Conservation (phyloP, 2,113 vertebrate genomes). For the Melanocharis versteri region DNA sequence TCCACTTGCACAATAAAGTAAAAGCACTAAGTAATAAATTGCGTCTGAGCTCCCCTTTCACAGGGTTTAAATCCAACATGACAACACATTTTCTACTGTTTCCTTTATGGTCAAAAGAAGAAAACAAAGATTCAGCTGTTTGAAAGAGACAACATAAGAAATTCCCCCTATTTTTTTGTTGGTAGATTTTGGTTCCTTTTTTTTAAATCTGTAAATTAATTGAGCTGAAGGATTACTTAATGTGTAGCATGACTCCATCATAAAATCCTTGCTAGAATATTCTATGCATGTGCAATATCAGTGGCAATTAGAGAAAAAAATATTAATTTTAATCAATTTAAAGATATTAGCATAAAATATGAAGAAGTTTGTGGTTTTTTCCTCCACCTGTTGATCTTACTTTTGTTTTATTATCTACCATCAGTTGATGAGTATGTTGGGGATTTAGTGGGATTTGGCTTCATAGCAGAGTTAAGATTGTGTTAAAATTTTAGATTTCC, state of each 20-base stretch:
- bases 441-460: neutral
- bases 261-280: neutral
- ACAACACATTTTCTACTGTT: neutral
- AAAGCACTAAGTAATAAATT: neutral
- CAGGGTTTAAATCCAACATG: neutral
- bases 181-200: neutral
- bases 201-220: neutral
- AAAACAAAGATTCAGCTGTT: neutral
- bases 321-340: neutral
- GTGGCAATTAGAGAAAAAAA: neutral
- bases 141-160: neutral
- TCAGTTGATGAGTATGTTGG: neutral
- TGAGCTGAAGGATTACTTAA: neutral
- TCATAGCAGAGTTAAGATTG: neutral
- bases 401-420: neutral
- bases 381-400: neutral
- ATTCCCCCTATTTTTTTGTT: neutral
- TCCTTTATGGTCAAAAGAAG: neutral
- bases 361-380: neutral
- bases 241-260: neutral
- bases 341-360: neutral
- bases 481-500: neutral
- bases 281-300: neutral
- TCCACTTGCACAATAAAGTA: slow-evolving; percentile 1
- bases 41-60: neutral